Evolutionary conservation across 2,888 invertebrate genomes (phyloP), one percentile per base, ranked within the genome.

Genomic region (Drosophila kanekoi): DNA sequence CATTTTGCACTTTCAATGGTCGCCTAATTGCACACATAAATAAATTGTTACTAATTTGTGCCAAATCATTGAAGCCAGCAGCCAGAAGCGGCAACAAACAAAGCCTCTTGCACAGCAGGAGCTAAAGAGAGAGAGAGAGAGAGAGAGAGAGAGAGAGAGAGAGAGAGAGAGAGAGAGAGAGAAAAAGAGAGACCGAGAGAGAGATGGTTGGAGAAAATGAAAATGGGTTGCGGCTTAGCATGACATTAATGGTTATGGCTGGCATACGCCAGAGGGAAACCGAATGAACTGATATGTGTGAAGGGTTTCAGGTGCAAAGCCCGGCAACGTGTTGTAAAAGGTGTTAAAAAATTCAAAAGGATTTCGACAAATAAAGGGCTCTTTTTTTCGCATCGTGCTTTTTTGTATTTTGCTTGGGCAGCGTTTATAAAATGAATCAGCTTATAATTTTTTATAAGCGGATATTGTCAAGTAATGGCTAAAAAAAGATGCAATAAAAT

Each of bases 41-140:
- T 84, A 84, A 81, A 79, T 79, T 80, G 77, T 70, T 68, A 47
- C 71, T 85, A 87, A 87, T 85, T 85, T 85, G 67, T 72, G 72
- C 48, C 58, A 76, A 70, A 84, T 83, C 79, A 87, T 71, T 68
- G 78, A 60, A 32, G 58, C 14, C 58, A 72, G 20, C 38, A 43
- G 44, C 35, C 58, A 58, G 33, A 37, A 59, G 11, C 51, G 35
- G 14, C 18, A 68, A 41, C 52, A 48, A 41, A 57, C 49, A 67
- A 48, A 51, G 56, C 74, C 28, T 49, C 8, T 20, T 44, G 53
- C 52, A 52, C 53, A 35, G 57, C 35, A 32, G 28, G 28, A n/a
- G 9, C n/a, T 23, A 16, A 41, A 49, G n/a, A 40, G 37, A 20
- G 28, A 43, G 8, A 2, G 33, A 48, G 41, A 9, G 16, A 8